Evolutionary conservation across 2,888 invertebrate species (phyloP).

Genomic region (Drosophila seclusa): DNA sequence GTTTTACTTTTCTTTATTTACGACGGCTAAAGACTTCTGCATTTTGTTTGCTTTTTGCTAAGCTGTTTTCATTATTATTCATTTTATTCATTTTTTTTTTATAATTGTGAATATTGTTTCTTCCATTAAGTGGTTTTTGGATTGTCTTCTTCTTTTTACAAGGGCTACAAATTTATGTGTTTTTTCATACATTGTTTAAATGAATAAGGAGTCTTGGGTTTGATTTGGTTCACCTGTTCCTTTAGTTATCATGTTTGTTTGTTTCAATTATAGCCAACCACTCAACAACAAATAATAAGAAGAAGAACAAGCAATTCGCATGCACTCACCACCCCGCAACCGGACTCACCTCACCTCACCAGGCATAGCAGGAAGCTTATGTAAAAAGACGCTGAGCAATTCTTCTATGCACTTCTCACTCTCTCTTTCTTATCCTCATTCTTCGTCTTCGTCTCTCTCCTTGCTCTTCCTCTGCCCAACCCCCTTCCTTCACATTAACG

Average conservation of each 20-base stretch:
- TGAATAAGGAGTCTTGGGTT: no score
- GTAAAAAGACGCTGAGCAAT: conserved; percentile 33
- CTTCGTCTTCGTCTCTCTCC: not conserved
- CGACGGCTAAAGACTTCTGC: not conserved
- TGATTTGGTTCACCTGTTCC: not conserved
- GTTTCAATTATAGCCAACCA: not conserved
- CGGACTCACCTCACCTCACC: conserved; percentile 23
- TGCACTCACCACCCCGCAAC: not conserved
- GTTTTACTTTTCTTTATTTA: not conserved
- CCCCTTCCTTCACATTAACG: not conserved
- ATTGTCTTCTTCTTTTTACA: no score
- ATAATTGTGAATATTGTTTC: not conserved
- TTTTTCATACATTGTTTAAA: not conserved
- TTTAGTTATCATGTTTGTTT: not conserved
- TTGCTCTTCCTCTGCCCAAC: not conserved
- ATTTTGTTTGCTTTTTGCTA: not conserved
- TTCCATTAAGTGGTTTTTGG: not conserved
- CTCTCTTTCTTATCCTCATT: not conserved
- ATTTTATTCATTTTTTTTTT: no score
- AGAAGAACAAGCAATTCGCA: not conserved
- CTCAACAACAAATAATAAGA: not conserved
- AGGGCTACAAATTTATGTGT: not conserved
- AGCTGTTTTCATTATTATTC: not conserved
- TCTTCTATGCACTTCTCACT: conserved; percentile 15
- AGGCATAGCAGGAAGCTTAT: not conserved